Percentiles rank a stretch among this genome's conserved stretches.
Conservation (phyloP, 2,888 invertebrate genomes). For the Pseudoips prasinana region DNA sequence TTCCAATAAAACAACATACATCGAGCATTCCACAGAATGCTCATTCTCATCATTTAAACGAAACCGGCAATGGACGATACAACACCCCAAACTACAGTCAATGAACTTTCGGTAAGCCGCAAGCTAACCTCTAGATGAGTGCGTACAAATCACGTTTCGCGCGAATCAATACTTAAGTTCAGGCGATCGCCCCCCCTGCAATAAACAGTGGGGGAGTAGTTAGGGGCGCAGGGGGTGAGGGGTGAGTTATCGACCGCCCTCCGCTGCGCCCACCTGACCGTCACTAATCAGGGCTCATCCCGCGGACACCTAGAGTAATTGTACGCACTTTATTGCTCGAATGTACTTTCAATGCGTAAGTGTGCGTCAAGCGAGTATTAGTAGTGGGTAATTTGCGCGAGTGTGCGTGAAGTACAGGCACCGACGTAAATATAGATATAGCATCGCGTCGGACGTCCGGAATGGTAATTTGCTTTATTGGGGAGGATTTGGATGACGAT, state of each 20-base stretch:
- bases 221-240: conserved; percentile 52
- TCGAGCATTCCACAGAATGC: conserved; percentile 11
- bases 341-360: conserved; percentile 38
- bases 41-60: background rate
- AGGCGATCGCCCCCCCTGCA: conserved; percentile 79
- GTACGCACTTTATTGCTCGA: conserved; percentile 61
- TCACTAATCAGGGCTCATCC: conserved; percentile 81
- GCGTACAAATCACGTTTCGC: conserved; percentile 82
- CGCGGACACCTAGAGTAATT: conserved; percentile 78
- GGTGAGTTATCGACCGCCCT: conserved; percentile 62
- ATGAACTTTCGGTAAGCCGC: conserved; percentile 55
- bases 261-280: conserved; percentile 74
- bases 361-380: conserved; percentile 28
- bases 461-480: conserved; percentile 46
- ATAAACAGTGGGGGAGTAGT: conserved; percentile 71
- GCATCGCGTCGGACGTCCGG: conserved; percentile 35
- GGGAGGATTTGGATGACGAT: conserved; percentile 38
- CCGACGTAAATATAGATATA: conserved; percentile 29
- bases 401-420: conserved; percentile 37
- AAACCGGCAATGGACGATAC: conserved; percentile 40
- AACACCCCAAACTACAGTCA: conserved; percentile 36
- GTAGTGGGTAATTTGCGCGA: conserved; percentile 11
- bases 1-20: conserved; percentile 33
- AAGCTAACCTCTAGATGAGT: conserved; percentile 77
- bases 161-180: conserved; percentile 82